Base-by-base conservation (phyloP, 2,888 invertebrate species). In the Orthonevra nobilis region DNA sequence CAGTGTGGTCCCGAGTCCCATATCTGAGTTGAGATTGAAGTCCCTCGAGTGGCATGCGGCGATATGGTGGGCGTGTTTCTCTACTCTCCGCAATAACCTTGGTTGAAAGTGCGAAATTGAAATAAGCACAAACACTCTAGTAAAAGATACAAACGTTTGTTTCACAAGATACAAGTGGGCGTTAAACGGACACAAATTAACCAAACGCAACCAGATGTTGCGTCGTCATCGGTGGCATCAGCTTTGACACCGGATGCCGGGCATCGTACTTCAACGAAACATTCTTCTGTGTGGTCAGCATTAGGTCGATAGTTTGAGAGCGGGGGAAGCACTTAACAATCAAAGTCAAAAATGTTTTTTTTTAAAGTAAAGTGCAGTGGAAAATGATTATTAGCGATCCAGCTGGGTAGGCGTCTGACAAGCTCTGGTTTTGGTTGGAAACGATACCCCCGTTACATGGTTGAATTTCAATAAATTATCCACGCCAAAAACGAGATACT, bases 391-490 rank as follows among this genome's bases (percentile, higher is more conserved):
- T 66, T 42, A 48, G 52, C 34, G 7, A 20, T 34, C 19, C n/a
- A 12, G 34, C 17, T 30, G 12, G 4, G 68, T 56, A 28, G 56
- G 68, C 48, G 56, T n/a, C 5, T 46, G 15, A 56, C 36, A 44
- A 34, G 20, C 56, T 36, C 30, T 36, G 19, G 34, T 52, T 52
- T 52, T 61, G 48, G 42, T 60, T 48, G 54, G 58, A 70, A 56
- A 19, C 34, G 30, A 48, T 56, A 63, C 36, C n/a, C n/a, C 44
- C 19, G 52, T 60, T 68, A 54, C 68, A 54, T 42, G 48, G 19
- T 34, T 23, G 23, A 23, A 66, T 58, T 73, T 50, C 58, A 40
- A 73, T 64, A 73, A 70, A 54, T 70, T 70, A 61, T 54, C 63
- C 50, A 46, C 20, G 15, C 30, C 44, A 6, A 14, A 30, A 32